These are phyloP conservation scores for Aspidiotus destructor DNA, from an alignment of 2,888 invertebrate genomes.

Conservation along the genomic window DNA sequence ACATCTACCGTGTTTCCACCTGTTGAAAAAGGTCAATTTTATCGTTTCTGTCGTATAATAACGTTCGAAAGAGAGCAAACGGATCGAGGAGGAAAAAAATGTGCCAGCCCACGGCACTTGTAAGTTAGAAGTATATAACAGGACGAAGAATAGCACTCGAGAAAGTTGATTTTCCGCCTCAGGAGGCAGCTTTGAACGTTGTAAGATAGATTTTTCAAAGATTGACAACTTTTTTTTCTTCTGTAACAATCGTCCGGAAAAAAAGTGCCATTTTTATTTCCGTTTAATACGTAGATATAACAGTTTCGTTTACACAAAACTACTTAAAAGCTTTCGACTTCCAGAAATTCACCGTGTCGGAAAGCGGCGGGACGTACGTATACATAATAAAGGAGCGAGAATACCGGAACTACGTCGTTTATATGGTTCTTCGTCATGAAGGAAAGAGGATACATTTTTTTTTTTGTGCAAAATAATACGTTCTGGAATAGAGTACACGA, in stretches of 20 bases:
- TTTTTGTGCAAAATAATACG: background rate
- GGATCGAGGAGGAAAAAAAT: no score
- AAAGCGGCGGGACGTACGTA: background rate
- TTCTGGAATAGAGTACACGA: background rate
- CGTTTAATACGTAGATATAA: conserved; percentile 1
- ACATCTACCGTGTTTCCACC: no score
- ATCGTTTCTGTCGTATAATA: no score
- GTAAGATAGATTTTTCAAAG: no score
- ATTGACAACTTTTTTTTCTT: no score
- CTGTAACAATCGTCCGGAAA: background rate
- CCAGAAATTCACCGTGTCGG: background rate
- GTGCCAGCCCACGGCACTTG: no score
- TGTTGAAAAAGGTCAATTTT: no score
- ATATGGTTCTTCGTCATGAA: background rate
- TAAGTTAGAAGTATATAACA: no score
- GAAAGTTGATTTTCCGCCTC: no score
- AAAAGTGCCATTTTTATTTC: conserved; percentile 1
- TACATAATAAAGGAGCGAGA: background rate
- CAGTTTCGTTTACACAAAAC: background rate
- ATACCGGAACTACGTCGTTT: background rate
- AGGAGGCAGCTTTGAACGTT: no score
- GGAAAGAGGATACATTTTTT: background rate
- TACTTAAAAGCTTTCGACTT: conserved; percentile 4
- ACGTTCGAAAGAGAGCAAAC: no score
- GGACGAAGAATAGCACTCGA: no score